Base-by-base conservation (phyloP, 2,113 vertebrate genomes). In the Ranitomeya variabilis region DNA sequence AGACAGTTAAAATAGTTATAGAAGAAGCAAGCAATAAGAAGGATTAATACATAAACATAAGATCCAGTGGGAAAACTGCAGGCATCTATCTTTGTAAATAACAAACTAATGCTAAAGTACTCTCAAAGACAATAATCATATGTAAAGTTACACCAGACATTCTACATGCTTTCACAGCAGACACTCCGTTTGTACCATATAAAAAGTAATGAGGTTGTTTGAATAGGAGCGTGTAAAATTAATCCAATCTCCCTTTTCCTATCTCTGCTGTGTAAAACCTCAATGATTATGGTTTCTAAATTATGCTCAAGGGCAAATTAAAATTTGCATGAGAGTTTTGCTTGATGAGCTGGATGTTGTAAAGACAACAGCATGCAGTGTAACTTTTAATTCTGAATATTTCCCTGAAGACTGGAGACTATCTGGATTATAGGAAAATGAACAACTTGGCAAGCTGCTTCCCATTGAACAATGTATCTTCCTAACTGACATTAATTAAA, bases 221-320 rank as follows among this genome's bases (percentile, higher is more conserved):
- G 97, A 98, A 97, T 96, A 96, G 96, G 96, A 96, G 96, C 96
- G 93, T 94, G 95, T 88, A 96, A 98, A 98, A 98, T 97, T 97
- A 98, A 98, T 96, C 96, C 95, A 96, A 95, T 97, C 96, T 95
- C 95, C 95, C 95, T 95, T 95, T 85, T 94, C 92, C 96, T 96
- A 96, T 96, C 96, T 94, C 95, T 95, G 95, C 96, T 95, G 96
- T 89, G 93, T 97, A 96, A 96, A 97, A 97, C 96, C 96, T 97
- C 96, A 97, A 97, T 99, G 97, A 99, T 99, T 99, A 99, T 97
- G 96, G 96, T 97, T 96, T 98, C 97, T 97, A 99, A 99, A 99
- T 99, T 99, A 98, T 97, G 97, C 97, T 99, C 98, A 98, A 98
- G 98, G 98, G 97, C 98, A 99, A 98, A 97, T 97, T 97, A 95